phyloP scores from a whole-genome alignment of 2,888 invertebrate species.

The Caenorhabditis sp. region DNA sequence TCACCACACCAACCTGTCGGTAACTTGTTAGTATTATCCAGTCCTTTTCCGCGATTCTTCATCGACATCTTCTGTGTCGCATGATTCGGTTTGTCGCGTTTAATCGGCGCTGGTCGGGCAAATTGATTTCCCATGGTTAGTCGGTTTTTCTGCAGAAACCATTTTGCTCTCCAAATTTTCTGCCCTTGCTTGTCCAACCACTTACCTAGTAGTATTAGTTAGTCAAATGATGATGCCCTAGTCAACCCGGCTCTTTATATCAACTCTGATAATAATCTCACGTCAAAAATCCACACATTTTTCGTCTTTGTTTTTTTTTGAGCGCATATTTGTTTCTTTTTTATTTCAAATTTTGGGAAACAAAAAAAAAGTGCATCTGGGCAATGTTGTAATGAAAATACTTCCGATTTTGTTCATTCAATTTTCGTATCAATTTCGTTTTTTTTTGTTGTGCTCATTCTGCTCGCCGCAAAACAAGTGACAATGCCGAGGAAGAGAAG shows the following conservation, averaged over 20 bases:
- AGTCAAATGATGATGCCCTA: neutral
- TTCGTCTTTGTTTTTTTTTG: neutral
- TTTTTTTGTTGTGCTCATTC: neutral
- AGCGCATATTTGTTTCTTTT: neutral
- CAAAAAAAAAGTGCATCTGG: neutral
- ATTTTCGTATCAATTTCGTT: neutral
- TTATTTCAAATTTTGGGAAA: neutral
- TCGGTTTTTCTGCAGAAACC: neutral
- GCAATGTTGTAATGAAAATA: neutral
- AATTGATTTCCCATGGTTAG: conserved; percentile 43
- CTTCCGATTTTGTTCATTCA: neutral
- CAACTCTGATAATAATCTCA: neutral
- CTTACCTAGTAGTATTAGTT: neutral
- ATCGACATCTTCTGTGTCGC: conserved; percentile 56
- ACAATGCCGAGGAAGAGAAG: conserved; percentile 40
- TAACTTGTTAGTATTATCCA: conserved; percentile 54
- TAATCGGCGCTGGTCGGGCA: conserved; percentile 33
- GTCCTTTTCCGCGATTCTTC: conserved; percentile 46
- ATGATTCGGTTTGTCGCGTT: conserved; percentile 57
- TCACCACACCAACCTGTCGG: too few species aligned
- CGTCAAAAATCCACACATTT: neutral
- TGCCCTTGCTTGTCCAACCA: neutral
- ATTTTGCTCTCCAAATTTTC: too few species aligned
- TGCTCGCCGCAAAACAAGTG: neutral
- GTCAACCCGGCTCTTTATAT: neutral